phyloP scores from a whole-genome alignment of 2,113 vertebrate genomes.

The Oreocharis arfaki region DNA sequence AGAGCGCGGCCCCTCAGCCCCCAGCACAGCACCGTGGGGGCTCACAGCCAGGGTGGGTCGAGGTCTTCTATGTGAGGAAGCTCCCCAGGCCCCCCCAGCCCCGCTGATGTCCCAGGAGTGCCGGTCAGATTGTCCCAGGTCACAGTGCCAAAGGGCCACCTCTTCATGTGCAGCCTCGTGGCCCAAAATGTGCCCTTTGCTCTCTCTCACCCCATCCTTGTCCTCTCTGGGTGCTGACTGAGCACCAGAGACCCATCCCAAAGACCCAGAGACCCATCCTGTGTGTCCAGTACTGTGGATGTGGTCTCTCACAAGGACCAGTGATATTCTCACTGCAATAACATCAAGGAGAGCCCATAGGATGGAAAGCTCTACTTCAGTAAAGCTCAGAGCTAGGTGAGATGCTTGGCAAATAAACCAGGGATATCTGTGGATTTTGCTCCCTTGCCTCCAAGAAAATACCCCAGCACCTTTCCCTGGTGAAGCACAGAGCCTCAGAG shows the following conservation, averaged over 20 bases:
- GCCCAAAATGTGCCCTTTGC: rapidly evolving
- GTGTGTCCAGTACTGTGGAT: background rate
- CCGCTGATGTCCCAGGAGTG: rapidly evolving
- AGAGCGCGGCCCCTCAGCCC: background rate
- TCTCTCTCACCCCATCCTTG: background rate
- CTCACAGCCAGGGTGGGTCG: rapidly evolving
- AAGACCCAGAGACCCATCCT: background rate
- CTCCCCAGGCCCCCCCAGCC: background rate
- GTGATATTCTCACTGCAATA: background rate
- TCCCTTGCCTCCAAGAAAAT: background rate
- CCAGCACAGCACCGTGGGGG: background rate
- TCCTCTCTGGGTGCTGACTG: background rate
- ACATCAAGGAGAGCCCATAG: background rate
- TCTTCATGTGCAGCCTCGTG: rapidly evolving
- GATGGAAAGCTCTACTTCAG: background rate
- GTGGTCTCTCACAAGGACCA: background rate
- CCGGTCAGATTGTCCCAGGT: rapidly evolving
- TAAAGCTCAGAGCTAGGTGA: background rate
- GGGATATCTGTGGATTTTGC: background rate
- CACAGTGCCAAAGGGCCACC: background rate
- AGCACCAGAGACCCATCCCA: background rate
- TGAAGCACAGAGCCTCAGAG: background rate
- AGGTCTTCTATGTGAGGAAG: background rate
- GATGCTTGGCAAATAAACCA: background rate
- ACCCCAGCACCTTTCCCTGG: background rate